Evolutionary conservation across 1,140 invertebrate genomes (phyloP).

Genomic region (Aporrectodea caliginosa): DNA sequence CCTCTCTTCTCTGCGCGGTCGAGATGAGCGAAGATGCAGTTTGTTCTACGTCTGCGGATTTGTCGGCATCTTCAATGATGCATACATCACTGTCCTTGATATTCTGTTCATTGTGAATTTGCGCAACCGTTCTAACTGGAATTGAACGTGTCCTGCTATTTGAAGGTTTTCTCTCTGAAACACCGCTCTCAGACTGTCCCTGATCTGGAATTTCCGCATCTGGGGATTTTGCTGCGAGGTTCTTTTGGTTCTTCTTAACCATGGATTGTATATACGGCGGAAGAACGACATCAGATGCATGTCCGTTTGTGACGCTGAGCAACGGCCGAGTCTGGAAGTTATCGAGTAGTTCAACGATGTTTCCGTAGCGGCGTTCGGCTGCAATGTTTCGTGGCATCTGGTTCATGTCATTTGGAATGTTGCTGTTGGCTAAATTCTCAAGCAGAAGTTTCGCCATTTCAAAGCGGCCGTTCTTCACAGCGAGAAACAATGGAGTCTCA

Average conservation of each 20-base stretch:
- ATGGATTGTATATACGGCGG: not conserved
- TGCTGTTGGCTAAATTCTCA: conserved; percentile 86
- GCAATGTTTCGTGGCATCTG: conserved; percentile 86
- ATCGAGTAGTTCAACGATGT: conserved; percentile 85
- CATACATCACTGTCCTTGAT: too few relatives aligned
- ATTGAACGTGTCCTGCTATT: not conserved
- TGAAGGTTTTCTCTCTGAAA: not conserved
- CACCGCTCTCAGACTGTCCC: not conserved
- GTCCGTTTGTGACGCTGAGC: not conserved
- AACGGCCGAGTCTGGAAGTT: conserved; percentile 62
- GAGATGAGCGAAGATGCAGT: too few relatives aligned
- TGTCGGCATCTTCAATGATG: too few relatives aligned
- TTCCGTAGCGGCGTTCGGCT: conserved; percentile 81
- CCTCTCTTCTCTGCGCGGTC: not conserved
- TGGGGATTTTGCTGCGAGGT: not conserved
- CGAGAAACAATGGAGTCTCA: conserved; percentile 90
- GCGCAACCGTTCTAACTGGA: not conserved
- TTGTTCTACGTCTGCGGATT: too few relatives aligned
- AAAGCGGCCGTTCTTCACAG: conserved; percentile 87
- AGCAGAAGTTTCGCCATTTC: conserved; percentile 84
- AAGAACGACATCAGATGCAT: not conserved
- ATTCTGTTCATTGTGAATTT: too few relatives aligned
- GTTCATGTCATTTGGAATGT: conserved; percentile 98
- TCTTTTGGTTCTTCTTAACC: not conserved
- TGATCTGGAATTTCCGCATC: not conserved